Evolutionary conservation across 2,113 vertebrate genomes (phyloP).

Genomic region (Hemichromis elongatus): DNA sequence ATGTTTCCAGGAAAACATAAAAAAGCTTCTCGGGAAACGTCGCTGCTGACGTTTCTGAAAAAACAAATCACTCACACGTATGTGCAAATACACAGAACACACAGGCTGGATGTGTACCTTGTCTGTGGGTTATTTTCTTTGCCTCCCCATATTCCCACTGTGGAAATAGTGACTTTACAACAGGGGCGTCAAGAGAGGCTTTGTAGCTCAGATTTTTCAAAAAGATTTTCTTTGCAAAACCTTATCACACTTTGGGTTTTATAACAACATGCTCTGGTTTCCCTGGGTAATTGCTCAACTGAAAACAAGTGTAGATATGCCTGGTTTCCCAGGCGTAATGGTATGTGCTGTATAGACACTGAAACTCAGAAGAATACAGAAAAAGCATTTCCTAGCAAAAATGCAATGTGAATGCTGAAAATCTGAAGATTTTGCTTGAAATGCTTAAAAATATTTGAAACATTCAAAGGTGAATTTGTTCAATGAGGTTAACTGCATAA

Average conservation of each 20-base stretch:
- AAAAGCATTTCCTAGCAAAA: not conserved
- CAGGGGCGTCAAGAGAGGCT: not conserved
- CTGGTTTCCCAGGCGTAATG: not conserved
- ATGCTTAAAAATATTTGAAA: not conserved
- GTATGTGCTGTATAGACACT: not conserved
- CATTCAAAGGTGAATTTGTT: not conserved
- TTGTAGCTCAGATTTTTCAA: conserved; percentile 6
- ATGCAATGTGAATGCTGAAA: not conserved
- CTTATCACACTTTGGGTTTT: not conserved
- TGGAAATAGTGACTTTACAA: not conserved
- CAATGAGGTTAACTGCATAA: no score
- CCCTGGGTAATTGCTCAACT: not conserved
- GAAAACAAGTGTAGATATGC: not conserved
- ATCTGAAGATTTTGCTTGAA: not conserved
- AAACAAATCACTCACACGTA: not conserved
- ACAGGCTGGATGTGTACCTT: conserved; percentile 10
- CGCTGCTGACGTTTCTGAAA: not conserved
- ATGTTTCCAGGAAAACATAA: not conserved
- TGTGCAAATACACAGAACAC: not conserved
- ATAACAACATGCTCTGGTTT: not conserved
- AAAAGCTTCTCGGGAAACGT: not conserved
- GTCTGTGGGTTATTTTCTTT: conserved; percentile 12
- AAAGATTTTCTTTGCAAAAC: conserved; percentile 3
- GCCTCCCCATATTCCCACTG: conserved; percentile 3
- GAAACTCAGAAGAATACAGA: not conserved